These are phyloP conservation scores for Chorisops tibialis DNA, from an alignment of 2,888 invertebrate genomes.

Conservation along the genomic window DNA sequence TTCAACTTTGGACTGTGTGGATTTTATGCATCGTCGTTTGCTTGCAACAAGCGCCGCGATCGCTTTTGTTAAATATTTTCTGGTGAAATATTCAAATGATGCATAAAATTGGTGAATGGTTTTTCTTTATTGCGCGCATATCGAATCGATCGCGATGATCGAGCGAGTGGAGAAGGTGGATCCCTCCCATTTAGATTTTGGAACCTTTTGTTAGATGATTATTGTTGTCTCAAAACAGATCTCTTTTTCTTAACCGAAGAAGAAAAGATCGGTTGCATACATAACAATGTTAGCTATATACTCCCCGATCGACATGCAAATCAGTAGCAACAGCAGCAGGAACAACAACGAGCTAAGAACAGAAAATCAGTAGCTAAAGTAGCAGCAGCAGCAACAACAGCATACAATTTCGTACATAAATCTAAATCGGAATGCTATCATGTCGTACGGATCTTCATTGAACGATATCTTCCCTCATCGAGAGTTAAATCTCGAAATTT, in stretches of 20 bases:
- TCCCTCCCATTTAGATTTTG: too few species aligned
- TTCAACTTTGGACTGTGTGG: background rate
- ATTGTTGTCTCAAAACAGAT: background rate
- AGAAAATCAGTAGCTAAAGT: background rate
- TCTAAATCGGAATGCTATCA: slow-evolving; percentile 24
- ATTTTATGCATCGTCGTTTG: too few species aligned
- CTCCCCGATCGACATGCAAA: slow-evolving; percentile 5
- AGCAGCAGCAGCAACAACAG: slow-evolving; percentile 9
- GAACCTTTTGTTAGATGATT: slow-evolving; percentile 5
- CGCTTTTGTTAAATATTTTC: slow-evolving; percentile 30
- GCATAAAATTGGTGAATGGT: slow-evolving; percentile 30
- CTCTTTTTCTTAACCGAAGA: too few species aligned
- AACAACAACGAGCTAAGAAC: background rate
- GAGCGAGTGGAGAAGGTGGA: too few species aligned
- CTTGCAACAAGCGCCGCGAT: slow-evolving; percentile 8
- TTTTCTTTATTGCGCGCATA: too few species aligned
- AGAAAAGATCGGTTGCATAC: too few species aligned
- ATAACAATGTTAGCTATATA: too few species aligned
- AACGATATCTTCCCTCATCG: slow-evolving; percentile 26
- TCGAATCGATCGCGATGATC: too few species aligned
- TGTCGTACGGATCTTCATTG: slow-evolving; percentile 19
- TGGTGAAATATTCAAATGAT: slow-evolving; percentile 33
- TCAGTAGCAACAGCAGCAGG: slow-evolving; percentile 7
- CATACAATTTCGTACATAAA: slow-evolving; percentile 18
- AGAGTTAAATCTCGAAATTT: slow-evolving; percentile 37